These are phyloP conservation scores for Enteromius treurensis DNA, from an alignment of 2,797 vertebrate species.

Conservation along the genomic window DNA sequence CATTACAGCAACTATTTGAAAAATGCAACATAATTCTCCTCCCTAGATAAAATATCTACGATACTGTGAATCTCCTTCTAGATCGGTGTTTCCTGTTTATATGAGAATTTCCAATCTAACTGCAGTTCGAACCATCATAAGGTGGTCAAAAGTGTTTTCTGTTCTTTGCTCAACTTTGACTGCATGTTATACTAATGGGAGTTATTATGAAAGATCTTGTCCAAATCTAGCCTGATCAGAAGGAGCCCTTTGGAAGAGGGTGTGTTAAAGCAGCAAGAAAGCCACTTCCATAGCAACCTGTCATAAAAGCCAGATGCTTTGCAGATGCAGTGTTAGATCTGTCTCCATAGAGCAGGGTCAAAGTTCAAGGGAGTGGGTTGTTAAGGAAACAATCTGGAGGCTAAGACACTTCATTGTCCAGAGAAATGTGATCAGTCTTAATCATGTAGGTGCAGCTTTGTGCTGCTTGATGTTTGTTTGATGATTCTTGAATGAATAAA, in stretches of 20 bases:
- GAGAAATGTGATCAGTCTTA: conserved; percentile 21
- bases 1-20: conserved; percentile 38
- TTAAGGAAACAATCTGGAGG: not conserved
- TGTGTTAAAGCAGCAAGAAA: conserved; percentile 29
- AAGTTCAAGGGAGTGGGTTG: conserved; percentile 33
- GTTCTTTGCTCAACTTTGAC: not conserved
- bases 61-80: conserved; percentile 36
- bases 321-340: conserved; percentile 5
- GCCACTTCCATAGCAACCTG: conserved; percentile 13
- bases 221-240: conserved; percentile 19
- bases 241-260: conserved; percentile 1
- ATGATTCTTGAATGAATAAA: no score
- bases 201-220: conserved; percentile 16
- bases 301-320: conserved; percentile 33
- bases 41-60: conserved; percentile 21
- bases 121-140: not conserved
- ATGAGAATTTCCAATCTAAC: conserved; percentile 8
- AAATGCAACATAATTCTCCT: conserved; percentile 41
- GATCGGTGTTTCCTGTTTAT: conserved; percentile 48
- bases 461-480: not conserved
- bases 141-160: not conserved
- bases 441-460: conserved; percentile 19
- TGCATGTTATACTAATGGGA: not conserved
- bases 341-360: conserved; percentile 16
- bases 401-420: conserved; percentile 16